Base-by-base conservation (phyloP, 2,888 invertebrate species). In the Coelinius sp. region DNA sequence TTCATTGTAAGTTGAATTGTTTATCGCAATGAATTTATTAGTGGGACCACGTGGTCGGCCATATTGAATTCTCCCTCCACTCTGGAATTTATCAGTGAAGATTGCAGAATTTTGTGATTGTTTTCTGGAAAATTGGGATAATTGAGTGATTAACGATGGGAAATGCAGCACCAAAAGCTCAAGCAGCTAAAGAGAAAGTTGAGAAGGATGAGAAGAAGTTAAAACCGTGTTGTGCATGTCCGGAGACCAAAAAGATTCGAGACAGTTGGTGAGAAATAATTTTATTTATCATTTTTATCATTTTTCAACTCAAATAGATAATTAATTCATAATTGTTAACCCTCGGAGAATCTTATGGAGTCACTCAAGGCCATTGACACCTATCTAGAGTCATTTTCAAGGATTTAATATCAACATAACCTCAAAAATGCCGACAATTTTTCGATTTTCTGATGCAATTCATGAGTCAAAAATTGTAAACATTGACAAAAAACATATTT, bases 151-250 rank as follows among this genome's bases (percentile, higher is more conserved):
- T 59, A 8, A 77, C 67, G 80, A 92, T 92, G 92, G 92, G 91
- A 75, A 91, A 90, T 80, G 84, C 88, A 63, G 84, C 87, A 74
- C 88, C 89, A 10, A 91, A 91, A 85, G 89, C 83, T 24, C 85
- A 86, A 10, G 82, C 84, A 4, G 79, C 73, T 69, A 88, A 88
- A 8, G 85, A 52, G 8, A 76, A 76, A 38, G 7, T 65, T 8
- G 22, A 87, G 12, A 88, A 89, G 8, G 90, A 90, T 59, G 93
- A 94, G 81, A 93, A 94, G 59, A 96, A 96, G 85, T 89, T 96
- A 75, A 98, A 97, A 86, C 94, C 98, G 2, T 98, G 98, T 84
- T 98, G 98, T 90, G 98, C 98, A 2, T 98, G 98, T 88, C 98
- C 98, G 0, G 98, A 98, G 89, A 98, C 98, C 0, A 98, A 97